Conservation (phyloP, 1,140 invertebrate genomes). For the Drosophila saltans region DNA sequence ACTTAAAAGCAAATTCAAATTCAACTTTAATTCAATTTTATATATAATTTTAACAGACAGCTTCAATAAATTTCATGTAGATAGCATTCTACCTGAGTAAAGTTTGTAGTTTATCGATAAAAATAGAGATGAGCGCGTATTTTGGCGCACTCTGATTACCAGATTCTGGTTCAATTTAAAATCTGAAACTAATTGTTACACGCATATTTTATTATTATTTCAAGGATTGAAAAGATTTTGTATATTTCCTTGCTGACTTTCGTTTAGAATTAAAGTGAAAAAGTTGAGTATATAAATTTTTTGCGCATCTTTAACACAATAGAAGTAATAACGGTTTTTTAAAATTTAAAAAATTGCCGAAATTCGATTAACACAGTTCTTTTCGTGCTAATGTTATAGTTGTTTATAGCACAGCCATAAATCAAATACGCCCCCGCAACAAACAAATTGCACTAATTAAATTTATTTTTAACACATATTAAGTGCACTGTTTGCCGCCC, state of each 20-base stretch:
- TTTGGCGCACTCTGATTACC: not conserved
- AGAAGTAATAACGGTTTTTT: too few species aligned
- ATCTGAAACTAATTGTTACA: not conserved
- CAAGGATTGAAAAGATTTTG: too few species aligned
- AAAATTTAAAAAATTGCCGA: not conserved
- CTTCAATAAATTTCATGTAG: not conserved
- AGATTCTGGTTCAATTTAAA: not conserved
- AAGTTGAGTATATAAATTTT: too few species aligned
- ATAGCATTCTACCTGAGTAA: not conserved
- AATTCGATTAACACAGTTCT: not conserved
- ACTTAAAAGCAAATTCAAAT: too few species aligned
- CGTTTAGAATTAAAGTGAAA: too few species aligned
- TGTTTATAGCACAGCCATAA: slow-evolving; percentile 35
- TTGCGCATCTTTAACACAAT: too few species aligned
- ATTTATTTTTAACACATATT: slow-evolving; percentile 43
- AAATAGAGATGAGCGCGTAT: not conserved
- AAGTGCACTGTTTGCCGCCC: slow-evolving; percentile 45
- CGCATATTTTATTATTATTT: too few species aligned
- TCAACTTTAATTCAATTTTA: too few species aligned
- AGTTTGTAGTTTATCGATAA: not conserved
- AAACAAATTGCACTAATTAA: slow-evolving; percentile 40
- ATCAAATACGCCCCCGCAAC: slow-evolving; percentile 58
- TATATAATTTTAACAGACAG: too few species aligned
- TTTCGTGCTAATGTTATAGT: not conserved
- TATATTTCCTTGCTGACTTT: too few species aligned